A percentile compares a stretch with the other conserved stretches of the same genome.
Evolutionary conservation across 2,797 vertebrate genomes (phyloP).

Genomic region (Valencia hispanica): DNA sequence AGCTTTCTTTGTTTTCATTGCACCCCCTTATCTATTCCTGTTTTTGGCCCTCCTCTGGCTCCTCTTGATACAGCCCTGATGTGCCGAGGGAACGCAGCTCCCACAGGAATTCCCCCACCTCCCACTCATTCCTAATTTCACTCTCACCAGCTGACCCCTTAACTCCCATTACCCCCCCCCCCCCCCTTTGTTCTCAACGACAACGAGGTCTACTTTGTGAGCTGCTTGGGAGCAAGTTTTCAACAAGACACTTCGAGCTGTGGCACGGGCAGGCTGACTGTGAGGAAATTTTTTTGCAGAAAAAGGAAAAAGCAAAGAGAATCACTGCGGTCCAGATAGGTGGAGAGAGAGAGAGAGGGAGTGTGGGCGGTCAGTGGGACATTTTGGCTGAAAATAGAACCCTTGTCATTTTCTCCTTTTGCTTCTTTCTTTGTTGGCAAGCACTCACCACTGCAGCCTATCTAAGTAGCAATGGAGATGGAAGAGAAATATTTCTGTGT

Average conservation of each 20-base stretch:
- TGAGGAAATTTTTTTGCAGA: constrained; percentile 27
- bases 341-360: constrained; percentile 17
- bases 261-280: constrained; percentile 23
- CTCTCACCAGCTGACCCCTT: constrained; percentile 61
- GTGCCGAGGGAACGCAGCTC: constrained; percentile 66
- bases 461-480: constrained; percentile 47
- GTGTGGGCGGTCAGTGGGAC: constrained; percentile 58
- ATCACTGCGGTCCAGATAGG: constrained; percentile 28
- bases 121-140: constrained; percentile 49
- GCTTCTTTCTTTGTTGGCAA: constrained; percentile 63
- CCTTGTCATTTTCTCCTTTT: constrained; percentile 73
- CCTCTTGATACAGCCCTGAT: constrained; percentile 66
- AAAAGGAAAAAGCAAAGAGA: constrained; percentile 15
- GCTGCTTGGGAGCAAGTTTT: constrained; percentile 25
- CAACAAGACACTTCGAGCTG: constrained; percentile 27
- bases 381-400: constrained; percentile 75
- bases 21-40: constrained; percentile 77
- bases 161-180: constrained; percentile 45
- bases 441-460: constrained; percentile 34
- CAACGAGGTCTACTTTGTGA: constrained; percentile 37
- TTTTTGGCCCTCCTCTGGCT: constrained; percentile 59
- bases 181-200: constrained; percentile 52
- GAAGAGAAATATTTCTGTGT: constrained; percentile 37
- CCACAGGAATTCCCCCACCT: constrained; percentile 65
- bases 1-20: constrained; percentile 72